Conservation (phyloP, 2,113 vertebrate genomes). For the Paracanthobrama guichenoti region DNA sequence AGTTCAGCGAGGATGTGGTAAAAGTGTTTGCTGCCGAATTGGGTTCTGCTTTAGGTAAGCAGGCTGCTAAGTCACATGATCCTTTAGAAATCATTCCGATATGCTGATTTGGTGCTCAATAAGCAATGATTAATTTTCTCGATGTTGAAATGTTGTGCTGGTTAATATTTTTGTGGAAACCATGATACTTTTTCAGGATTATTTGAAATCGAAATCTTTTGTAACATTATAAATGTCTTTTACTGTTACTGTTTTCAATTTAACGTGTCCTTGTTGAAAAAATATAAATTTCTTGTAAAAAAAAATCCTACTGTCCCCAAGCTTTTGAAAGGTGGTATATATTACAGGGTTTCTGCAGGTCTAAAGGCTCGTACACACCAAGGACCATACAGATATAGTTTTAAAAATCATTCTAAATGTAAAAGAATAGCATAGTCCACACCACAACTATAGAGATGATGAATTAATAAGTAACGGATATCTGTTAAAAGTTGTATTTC, state of each 20-base stretch:
- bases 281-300: not conserved
- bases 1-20: slow-evolving; percentile 80
- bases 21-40: slow-evolving; percentile 91
- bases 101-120: not conserved
- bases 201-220: not conserved
- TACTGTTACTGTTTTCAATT: not conserved
- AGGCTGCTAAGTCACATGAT: not conserved
- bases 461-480: too few relatives aligned
- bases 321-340: not conserved
- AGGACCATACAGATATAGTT: too few relatives aligned
- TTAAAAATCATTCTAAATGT: too few relatives aligned
- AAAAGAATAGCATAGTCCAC: too few relatives aligned
- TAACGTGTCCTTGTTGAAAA: not conserved
- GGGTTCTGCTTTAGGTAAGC: slow-evolving; percentile 88
- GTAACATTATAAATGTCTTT: not conserved
- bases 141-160: not conserved
- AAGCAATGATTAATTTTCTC: not conserved
- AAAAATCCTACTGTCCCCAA: not conserved
- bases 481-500: too few relatives aligned
- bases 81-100: too few relatives aligned
- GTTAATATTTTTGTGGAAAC: not conserved
- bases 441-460: too few relatives aligned
- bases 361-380: too few relatives aligned
- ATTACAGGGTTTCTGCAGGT: too few relatives aligned
- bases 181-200: not conserved